phyloP scores from a whole-genome alignment of 1,140 invertebrate species.

The Epicauta chinensis region DNA sequence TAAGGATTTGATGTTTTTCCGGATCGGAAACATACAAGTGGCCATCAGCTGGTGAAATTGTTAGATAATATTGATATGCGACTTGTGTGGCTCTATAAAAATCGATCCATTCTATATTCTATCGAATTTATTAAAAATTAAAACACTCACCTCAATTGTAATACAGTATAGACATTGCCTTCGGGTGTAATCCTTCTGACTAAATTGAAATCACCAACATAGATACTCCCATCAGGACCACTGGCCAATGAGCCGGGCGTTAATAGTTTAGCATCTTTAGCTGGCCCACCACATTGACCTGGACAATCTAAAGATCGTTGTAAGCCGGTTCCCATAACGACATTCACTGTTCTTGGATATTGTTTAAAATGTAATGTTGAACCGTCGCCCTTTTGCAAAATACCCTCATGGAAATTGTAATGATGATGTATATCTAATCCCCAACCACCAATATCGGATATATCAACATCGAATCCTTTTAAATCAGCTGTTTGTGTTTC shows the following conservation, averaged over 20 bases:
- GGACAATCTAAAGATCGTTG: conserved; percentile 69
- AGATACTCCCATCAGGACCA: conserved; percentile 92
- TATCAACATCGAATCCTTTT: conserved; percentile 95
- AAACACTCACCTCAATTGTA: conserved; percentile 74
- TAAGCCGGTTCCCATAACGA: conserved; percentile 91
- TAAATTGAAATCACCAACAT: conserved; percentile 95
- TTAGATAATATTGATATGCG: conserved; percentile 91
- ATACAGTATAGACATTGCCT: conserved; percentile 84
- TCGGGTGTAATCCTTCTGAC: conserved; percentile 88
- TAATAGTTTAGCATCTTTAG: conserved; percentile 78
- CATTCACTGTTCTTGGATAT: conserved; percentile 81
- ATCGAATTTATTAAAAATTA: not conserved
- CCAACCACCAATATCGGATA: conserved; percentile 96
- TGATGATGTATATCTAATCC: conserved; percentile 96
- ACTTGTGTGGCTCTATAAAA: conserved; percentile 79
- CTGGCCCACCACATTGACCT: conserved; percentile 76
- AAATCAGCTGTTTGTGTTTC: conserved; percentile 87
- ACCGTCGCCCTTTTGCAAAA: conserved; percentile 94
- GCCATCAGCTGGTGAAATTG: conserved; percentile 90
- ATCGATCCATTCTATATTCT: not conserved
- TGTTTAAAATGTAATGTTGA: conserved; percentile 89
- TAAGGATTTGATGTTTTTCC: conserved; percentile 81
- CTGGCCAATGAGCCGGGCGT: conserved; percentile 90
- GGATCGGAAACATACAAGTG: conserved; percentile 95
- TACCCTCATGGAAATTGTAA: conserved; percentile 96